A percentile compares a stretch with the other conserved stretches of the same genome.
phyloP scores from a whole-genome alignment of 2,888 invertebrate species.

The Geotrupes spiniger region DNA sequence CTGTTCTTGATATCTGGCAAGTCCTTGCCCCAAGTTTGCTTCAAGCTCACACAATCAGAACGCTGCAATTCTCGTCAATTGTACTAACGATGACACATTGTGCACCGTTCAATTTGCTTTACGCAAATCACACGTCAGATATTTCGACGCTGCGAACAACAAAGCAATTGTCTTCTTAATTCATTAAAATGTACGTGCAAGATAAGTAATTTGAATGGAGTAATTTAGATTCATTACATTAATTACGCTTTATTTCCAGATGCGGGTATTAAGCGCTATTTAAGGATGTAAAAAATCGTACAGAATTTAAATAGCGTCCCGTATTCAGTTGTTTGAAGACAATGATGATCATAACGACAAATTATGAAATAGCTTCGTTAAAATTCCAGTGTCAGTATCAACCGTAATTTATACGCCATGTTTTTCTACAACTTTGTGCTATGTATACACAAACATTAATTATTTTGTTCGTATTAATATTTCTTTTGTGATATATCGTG shows the following conservation, averaged over 20 bases:
- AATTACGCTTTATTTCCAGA: too few species aligned
- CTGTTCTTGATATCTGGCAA: conserved; percentile 29
- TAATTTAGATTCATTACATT: too few species aligned
- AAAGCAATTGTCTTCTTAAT: too few species aligned
- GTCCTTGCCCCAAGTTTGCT: conserved; percentile 23
- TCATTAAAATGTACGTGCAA: too few species aligned
- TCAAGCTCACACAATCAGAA: background rate
- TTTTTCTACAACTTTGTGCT: conserved; percentile 29
- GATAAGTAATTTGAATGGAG: too few species aligned
- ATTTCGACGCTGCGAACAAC: too few species aligned
- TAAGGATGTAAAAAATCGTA: too few species aligned
- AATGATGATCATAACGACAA: conserved; percentile 45
- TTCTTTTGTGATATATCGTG: conserved; percentile 19
- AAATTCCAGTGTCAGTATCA: conserved; percentile 43
- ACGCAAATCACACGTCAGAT: too few species aligned
- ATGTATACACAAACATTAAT: conserved; percentile 33
- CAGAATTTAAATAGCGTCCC: background rate
- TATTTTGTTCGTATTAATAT: conserved; percentile 28
- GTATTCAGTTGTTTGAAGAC: conserved; percentile 35
- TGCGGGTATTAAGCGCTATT: too few species aligned
- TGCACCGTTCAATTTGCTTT: background rate
- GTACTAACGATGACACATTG: conserved; percentile 6
- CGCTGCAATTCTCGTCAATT: conserved; percentile 2
- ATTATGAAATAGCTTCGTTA: conserved; percentile 47
- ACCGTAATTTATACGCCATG: conserved; percentile 40